Conservation (phyloP, 2,888 invertebrate genomes). For the Congeria kusceri region DNA sequence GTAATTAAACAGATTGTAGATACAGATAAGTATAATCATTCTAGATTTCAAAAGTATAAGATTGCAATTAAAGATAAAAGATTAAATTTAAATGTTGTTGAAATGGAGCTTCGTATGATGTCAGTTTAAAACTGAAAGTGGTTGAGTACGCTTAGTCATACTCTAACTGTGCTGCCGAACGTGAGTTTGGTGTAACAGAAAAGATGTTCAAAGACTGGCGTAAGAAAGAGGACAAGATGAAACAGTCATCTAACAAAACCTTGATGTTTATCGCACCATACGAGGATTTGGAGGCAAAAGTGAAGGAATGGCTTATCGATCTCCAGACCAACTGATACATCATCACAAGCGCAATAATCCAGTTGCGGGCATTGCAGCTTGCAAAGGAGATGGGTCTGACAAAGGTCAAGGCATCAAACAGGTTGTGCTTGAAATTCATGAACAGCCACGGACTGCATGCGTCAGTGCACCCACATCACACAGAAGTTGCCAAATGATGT, state of each 20-base stretch:
- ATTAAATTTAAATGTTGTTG: too few relatives aligned
- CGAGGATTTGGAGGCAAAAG: slow-evolving; percentile 30
- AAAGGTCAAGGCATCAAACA: slow-evolving; percentile 41
- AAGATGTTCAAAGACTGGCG: slow-evolving; percentile 40
- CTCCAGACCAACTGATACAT: slow-evolving; percentile 17
- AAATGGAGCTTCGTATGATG: too few relatives aligned
- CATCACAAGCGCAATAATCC: slow-evolving; percentile 21
- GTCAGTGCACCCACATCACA: slow-evolving; percentile 43
- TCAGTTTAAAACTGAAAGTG: slow-evolving; percentile 14
- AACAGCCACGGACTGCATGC: slow-evolving; percentile 18
- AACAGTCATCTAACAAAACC: slow-evolving; percentile 74
- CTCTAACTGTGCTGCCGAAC: slow-evolving; percentile 27
- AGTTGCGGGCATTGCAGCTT: slow-evolving; percentile 19
- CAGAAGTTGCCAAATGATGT: slow-evolving; percentile 49
- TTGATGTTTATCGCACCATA: slow-evolving; percentile 34
- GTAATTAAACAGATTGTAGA: too few relatives aligned
- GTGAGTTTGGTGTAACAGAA: slow-evolving; percentile 27
- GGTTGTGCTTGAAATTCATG: slow-evolving; percentile 39
- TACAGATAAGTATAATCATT: too few relatives aligned
- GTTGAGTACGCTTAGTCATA: slow-evolving; percentile 24
- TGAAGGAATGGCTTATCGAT: slow-evolving; percentile 34
- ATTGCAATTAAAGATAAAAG: too few relatives aligned
- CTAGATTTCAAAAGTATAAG: too few relatives aligned
- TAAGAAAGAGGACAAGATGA: slow-evolving; percentile 24
- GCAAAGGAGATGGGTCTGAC: slow-evolving; percentile 23